Base-by-base conservation (phyloP, 2,797 vertebrate species). In the Calcarius lapponicus region DNA sequence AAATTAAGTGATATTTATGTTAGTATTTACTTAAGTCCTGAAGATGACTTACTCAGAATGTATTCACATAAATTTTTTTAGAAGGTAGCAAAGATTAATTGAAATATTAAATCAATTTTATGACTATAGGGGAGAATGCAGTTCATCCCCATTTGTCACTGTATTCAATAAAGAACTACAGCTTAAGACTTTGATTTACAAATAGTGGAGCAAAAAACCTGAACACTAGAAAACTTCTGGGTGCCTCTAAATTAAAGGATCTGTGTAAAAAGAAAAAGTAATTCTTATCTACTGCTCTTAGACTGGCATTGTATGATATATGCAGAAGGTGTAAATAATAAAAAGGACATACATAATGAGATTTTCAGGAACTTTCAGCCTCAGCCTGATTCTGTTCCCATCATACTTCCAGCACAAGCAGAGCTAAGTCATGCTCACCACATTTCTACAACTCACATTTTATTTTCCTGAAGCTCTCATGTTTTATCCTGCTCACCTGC, bases 101-200 rank as follows among this genome's bases (percentile, higher is more conserved):
- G 96, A 97, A 97, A 97, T 95, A 96, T 94, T 96, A 97, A 96
- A 97, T 97, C 96, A 97, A 66, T 80, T 96, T 97, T 96, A 94
- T 92, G 67, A 75, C 86, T 62, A 16, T 74, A 83, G 6, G 34
- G 74, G 86, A 96, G 92, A 94, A 95, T 92, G 66, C 62, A 91
- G 93, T 94, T 96, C 93, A 92, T 92, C 67, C 62, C 60, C 92
- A 88, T 96, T 93, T 95, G 92, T 97, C 95, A 94, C 79, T 70
- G 53, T 80, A 91, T 80, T 94, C 82, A 88, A 66, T 90, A 92
- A 93, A 88, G 82, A 80, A 88, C 85, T 79, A 66, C 84, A 58
- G 48, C 93, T 96, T 92, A 93, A 96, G 93, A 57, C 86, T 86
- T 92, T 95, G 96, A 97, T 94, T 96, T 97, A 96, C 94, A 94